These are phyloP conservation scores for Neotoxoptera formosana DNA, from an alignment of 1,140 invertebrate species.

Conservation along the genomic window DNA sequence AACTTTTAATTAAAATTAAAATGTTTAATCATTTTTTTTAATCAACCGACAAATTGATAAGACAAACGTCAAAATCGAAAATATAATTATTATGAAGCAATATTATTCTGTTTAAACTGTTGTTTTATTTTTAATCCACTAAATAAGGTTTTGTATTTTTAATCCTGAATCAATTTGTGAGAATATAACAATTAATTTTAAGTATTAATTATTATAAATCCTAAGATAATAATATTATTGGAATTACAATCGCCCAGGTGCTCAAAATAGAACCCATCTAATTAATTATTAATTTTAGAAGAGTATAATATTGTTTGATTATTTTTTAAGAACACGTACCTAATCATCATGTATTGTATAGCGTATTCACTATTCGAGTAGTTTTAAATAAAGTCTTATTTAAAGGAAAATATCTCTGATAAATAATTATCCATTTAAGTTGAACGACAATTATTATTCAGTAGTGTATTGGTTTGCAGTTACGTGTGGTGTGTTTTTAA, in stretches of 20 bases:
- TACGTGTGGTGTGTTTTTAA: neutral
- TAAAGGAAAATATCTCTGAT: neutral
- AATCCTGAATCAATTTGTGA: neutral
- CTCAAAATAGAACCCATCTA: neutral
- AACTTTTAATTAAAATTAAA: neutral
- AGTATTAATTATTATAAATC: neutral
- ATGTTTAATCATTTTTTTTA: neutral
- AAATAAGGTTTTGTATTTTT: neutral
- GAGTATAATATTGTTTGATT: neutral
- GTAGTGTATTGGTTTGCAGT: neutral
- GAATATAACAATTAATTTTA: neutral
- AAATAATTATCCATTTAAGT: neutral
- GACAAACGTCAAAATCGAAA: neutral
- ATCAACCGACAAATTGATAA: neutral
- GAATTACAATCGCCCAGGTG: neutral
- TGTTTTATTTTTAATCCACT: neutral
- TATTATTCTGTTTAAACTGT: neutral
- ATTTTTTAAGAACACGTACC: neutral
- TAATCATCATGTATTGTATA: fast-evolving
- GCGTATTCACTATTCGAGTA: neutral
- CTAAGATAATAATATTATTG: neutral
- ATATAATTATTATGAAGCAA: neutral
- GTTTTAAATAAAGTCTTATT: no score
- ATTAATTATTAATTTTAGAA: neutral
- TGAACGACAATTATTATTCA: neutral